These are phyloP conservation scores for Strix uralensis DNA, from an alignment of 2,113 vertebrate species.

Conservation along the genomic window DNA sequence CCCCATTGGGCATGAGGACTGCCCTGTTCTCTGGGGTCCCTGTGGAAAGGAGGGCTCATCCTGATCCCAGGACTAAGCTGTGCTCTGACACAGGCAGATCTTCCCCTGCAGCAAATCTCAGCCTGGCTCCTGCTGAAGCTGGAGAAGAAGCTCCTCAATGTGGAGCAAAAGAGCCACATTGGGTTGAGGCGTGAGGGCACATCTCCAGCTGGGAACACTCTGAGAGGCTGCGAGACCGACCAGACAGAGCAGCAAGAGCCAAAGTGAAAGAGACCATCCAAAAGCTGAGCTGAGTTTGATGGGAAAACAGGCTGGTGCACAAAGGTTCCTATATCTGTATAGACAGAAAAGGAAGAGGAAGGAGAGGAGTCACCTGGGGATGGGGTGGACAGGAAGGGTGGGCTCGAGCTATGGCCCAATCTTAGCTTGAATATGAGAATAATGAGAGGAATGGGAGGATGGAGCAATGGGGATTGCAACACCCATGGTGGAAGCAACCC, in stretches of 20 bases:
- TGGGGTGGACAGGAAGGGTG: neutral
- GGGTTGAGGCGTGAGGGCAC: neutral
- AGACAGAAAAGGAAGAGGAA: neutral
- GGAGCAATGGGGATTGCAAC: slow-evolving; percentile 14
- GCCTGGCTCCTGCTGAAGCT: neutral
- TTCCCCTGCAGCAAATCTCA: neutral
- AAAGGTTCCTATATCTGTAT: neutral
- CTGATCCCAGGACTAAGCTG: neutral
- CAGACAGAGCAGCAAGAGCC: neutral
- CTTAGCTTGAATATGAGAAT: neutral
- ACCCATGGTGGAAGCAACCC: neutral
- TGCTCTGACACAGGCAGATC: neutral
- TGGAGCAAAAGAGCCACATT: fast-evolving
- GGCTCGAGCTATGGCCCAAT: neutral
- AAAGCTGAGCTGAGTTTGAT: neutral
- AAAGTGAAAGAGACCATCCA: neutral
- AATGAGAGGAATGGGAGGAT: slow-evolving; percentile 2
- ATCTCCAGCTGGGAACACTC: neutral
- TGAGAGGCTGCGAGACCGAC: fast-evolving
- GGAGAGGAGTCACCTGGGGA: neutral
- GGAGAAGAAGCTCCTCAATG: neutral
- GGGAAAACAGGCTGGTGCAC: neutral
- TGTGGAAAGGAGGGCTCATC: neutral
- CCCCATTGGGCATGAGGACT: fast-evolving
- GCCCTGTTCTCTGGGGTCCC: neutral